Conservation (phyloP, 2,888 invertebrate species). For the Emesis castigata region DNA sequence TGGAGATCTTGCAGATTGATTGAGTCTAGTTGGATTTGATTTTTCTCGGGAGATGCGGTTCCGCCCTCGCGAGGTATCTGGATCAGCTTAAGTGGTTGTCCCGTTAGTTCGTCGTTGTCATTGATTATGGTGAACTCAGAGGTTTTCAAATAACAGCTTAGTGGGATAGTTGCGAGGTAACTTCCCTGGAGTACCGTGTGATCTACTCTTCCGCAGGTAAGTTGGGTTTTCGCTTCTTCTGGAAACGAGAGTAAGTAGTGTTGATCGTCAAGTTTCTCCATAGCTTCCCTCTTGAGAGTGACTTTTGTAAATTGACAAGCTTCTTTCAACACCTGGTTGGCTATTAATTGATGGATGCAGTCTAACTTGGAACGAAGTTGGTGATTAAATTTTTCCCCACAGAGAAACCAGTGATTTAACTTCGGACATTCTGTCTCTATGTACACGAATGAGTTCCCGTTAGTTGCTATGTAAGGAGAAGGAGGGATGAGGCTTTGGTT, state of each 20-base stretch:
- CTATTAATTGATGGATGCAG: conserved; percentile 32
- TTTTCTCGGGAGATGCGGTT: background rate
- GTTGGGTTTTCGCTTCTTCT: background rate
- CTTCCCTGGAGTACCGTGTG: background rate
- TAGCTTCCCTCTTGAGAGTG: background rate
- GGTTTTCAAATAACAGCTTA: background rate
- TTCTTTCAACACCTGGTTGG: background rate
- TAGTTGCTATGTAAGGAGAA: conserved; percentile 58
- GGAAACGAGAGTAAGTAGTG: background rate
- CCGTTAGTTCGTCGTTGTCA: background rate
- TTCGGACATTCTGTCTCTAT: conserved; percentile 67
- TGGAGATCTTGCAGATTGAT: background rate
- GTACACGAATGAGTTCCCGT: conserved; percentile 49
- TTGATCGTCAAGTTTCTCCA: background rate
- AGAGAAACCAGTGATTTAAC: conserved; percentile 45
- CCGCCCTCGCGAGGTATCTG: background rate
- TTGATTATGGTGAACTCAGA: background rate
- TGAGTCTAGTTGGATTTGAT: background rate
- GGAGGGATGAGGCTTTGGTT: conserved; percentile 49
- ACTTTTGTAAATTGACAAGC: background rate
- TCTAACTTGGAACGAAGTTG: conserved; percentile 33
- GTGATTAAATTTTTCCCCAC: conserved; percentile 27
- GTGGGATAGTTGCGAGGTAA: background rate
- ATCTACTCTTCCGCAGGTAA: background rate
- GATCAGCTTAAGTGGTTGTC: background rate